These are phyloP conservation scores for Sarcophaga peregrina DNA, from an alignment of 1,140 invertebrate genomes.

Conservation along the genomic window DNA sequence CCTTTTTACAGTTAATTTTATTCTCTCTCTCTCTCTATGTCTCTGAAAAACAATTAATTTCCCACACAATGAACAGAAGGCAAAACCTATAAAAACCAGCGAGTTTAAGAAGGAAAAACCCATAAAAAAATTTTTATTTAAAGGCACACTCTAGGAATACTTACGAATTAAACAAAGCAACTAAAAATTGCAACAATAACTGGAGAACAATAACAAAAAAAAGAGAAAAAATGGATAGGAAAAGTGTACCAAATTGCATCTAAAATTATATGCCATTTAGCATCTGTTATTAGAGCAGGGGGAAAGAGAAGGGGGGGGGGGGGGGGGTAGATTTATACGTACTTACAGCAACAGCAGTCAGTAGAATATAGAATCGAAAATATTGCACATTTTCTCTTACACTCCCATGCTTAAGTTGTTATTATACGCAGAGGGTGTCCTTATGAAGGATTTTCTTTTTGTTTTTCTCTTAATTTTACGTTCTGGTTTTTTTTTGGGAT, in stretches of 20 bases:
- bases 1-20: not conserved
- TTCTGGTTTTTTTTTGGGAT: not conserved
- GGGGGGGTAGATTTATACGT: not conserved
- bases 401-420: no score
- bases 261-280: slow-evolving; percentile 25
- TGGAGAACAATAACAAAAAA: not conserved
- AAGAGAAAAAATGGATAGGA: not conserved
- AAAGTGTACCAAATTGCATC: not conserved
- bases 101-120: no score
- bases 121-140: no score
- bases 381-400: no score
- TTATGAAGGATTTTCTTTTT: no score
- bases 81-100: not conserved
- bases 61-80: not conserved
- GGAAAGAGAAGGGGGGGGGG: no score
- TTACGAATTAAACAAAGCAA: no score
- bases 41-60: not conserved
- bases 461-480: no score
- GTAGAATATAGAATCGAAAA: no score
- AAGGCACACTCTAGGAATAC: no score
- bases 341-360: not conserved
- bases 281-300: not conserved
- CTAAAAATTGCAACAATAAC: not conserved
- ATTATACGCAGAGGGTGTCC: no score
- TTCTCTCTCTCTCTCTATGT: no score